These are phyloP conservation scores for Campoplex nolae DNA, from an alignment of 2,888 invertebrate species.

Conservation along the genomic window DNA sequence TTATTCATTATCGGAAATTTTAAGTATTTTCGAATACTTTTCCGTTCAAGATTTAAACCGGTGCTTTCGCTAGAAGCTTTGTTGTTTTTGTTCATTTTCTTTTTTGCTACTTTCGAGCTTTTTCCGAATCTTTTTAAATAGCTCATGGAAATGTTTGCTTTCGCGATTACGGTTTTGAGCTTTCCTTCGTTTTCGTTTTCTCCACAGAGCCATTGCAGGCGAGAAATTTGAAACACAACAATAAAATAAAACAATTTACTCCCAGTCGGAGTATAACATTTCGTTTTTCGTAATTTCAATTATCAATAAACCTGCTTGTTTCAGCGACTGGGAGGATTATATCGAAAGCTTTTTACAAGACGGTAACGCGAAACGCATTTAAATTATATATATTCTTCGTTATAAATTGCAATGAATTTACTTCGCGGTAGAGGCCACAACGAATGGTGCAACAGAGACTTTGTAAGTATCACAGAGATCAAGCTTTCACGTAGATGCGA, in stretches of 20 bases:
- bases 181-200: neutral
- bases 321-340: neutral
- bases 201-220: neutral
- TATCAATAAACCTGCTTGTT: neutral
- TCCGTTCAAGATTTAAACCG: neutral
- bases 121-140: neutral
- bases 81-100: neutral
- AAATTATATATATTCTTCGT: conserved; percentile 1
- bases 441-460: conserved; percentile 13
- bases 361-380: neutral
- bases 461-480: conserved; percentile 56
- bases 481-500: conserved; percentile 72
- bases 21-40: neutral
- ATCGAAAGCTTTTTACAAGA: neutral
- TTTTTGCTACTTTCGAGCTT: neutral
- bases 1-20: conserved; percentile 5
- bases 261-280: neutral
- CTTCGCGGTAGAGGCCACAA: neutral
- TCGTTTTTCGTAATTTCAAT: neutral
- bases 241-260: too few species aligned
- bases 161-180: too few species aligned
- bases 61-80: neutral
- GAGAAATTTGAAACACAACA: too few species aligned
- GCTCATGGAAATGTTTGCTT: neutral
- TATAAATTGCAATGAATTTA: conserved; percentile 11